phyloP scores from a whole-genome alignment of 2,113 vertebrate species.

The Hydrolagus affinis region DNA sequence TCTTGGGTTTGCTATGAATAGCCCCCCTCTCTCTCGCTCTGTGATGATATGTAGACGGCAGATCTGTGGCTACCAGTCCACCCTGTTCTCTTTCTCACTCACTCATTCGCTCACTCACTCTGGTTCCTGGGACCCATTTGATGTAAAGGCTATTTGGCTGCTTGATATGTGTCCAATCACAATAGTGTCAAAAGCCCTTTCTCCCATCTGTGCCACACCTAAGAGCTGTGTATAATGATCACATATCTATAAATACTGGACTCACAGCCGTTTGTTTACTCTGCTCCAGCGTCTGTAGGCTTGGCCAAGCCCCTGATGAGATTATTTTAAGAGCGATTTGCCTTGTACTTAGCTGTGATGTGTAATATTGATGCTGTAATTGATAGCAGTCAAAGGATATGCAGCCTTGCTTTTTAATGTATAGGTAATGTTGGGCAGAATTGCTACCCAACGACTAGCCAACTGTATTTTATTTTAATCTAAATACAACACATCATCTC shows the following conservation, averaged over 20 bases:
- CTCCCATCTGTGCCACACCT: too few relatives aligned
- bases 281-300: not conserved
- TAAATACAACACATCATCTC: too few relatives aligned
- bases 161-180: not conserved
- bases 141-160: not conserved
- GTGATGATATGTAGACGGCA: too few relatives aligned
- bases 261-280: not conserved
- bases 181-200: not conserved
- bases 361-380: not conserved
- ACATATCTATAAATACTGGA: conserved; percentile 13
- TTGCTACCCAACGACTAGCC: not conserved
- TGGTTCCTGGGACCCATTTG: too few relatives aligned
- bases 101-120: too few relatives aligned
- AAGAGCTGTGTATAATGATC: too few relatives aligned
- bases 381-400: not conserved
- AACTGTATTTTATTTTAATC: too few relatives aligned
- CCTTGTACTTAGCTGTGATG: not conserved
- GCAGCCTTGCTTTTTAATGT: not conserved
- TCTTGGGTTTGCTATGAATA: too few relatives aligned
- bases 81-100: too few relatives aligned
- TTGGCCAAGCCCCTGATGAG: not conserved
- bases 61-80: too few relatives aligned
- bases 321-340: not conserved
- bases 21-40: too few relatives aligned
- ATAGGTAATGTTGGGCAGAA: not conserved